Base-by-base conservation (phyloP, 1,140 invertebrate species). In the Aphidius gifuensis region DNA sequence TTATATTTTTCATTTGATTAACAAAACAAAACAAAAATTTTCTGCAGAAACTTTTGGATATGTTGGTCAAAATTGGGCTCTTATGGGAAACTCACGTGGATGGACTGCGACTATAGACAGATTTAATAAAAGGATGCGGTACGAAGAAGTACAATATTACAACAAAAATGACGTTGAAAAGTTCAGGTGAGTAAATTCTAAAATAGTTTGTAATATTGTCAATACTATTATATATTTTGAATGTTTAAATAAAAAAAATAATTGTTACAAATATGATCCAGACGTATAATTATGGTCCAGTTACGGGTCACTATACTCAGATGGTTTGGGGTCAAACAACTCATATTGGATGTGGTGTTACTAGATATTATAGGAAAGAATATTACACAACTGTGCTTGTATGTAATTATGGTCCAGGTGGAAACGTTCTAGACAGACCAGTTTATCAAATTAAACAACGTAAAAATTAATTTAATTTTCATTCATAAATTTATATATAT, bases 321-420 rank as follows among this genome's bases (percentile, higher is more conserved):
- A 62, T 83, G 49, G 69, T 82, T 21, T 83, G 81, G 80, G 80
- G 73, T n/a, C 74, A 80, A 23, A 78, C 79, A 5, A 71, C 71
- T 21, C 59, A 67, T 38, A 67, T 83, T 43, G 79, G 79, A 9
- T 74, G 74, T 61, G 71, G 69, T 57, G 51, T 55, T 9, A 58
- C 66, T 5, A 64, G 64, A 58, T 71, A 59, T 48, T 65, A 32
- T 2, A 67, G 62, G 21, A 44, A 62, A 50, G 5, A 46, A 49
- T 64, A 62, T 46, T 55, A 63, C 7, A 50, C 58, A 1, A 56
- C 43, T 32, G 54, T 64, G 38, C 60, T 72, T 11, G 64, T 79
- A 6, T 83, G 80, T 56, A 80, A 83, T 63, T 83, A 83, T 62
- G 79, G 74, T 9, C 79, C 81, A 6, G 57, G 69, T 32, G 80